Evolutionary conservation across 1,140 invertebrate genomes (phyloP), one percentile per base, ranked within the genome.

Genomic region (Riptortus pedestris): DNA sequence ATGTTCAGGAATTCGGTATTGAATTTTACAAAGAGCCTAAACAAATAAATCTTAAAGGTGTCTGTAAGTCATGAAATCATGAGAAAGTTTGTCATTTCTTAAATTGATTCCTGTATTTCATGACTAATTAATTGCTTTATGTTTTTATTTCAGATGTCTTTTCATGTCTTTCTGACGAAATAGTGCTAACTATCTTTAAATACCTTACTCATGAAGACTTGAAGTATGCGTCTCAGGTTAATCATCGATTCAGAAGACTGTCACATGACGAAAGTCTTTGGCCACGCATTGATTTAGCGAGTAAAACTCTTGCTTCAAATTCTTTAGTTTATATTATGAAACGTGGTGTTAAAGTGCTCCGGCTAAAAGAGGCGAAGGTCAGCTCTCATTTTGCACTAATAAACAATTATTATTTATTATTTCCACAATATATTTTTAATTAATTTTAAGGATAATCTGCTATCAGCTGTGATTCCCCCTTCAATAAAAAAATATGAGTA

Each of bases 181-280:
- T 63, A 27, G 62, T 63, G n/a, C 16, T 63, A 27, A 28, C 20
- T 14, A 55, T 63, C 26, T 31, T 63, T n/a, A 52, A 24, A n/a
- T 24, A 55, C 43, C 31, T 63, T n/a, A 14, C 26, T 3, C 45
- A 63, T 26, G 27, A 57, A n/a, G 28, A 29, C 29, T 28, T 63
- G 9, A 28, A 20, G 22, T 2, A 26, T 51, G 16, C 26, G 14
- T 26, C 47, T 1, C 62, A 63, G 28, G 38, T 51, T 29, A 22
- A 48, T 24, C 48, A 26, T n/a, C 28, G 62, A 28, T 57, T 63
- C 22, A 24, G 26, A 4, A n/a, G 45, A 18, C 28, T 63, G 26
- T 52, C 26, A 2, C 14, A 29, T 28, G 47, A 52, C 28, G 47
- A 27, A 57, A 55, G 24, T 31, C n/a, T 63, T 16, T 63, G 62